Percentiles rank a stretch among this genome's conserved stretches.
phyloP scores from a whole-genome alignment of 2,113 vertebrate species.

The Hyperopisus bebe region DNA sequence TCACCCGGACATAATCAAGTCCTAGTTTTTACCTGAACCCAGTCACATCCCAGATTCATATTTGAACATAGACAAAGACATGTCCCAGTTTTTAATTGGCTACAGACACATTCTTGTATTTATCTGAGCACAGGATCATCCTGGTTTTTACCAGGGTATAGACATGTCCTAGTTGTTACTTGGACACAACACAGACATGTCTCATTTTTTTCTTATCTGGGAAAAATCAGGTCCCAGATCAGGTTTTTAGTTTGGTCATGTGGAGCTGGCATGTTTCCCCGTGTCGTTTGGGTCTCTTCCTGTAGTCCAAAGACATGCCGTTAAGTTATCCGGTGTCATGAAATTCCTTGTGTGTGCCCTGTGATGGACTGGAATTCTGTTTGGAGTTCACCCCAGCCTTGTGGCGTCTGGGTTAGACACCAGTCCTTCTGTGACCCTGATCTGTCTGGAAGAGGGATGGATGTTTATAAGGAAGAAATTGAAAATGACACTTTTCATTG shows the following conservation, averaged over 20 bases:
- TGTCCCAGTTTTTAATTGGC: slow-evolving; percentile 74
- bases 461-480: not conserved
- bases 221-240: not conserved
- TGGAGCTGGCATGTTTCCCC: not conserved
- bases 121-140: slow-evolving; percentile 62
- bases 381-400: not conserved
- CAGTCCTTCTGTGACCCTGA: not conserved
- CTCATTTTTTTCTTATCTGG: not conserved
- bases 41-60: not conserved
- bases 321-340: not conserved
- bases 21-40: not conserved
- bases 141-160: slow-evolving; percentile 68
- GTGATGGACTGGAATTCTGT: not conserved
- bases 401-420: not conserved
- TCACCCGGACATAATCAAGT: not conserved
- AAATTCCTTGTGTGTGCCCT: not conserved
- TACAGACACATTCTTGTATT: slow-evolving; percentile 39
- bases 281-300: not conserved
- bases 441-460: not conserved
- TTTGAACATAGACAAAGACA: slow-evolving; percentile 32
- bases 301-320: not conserved
- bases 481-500: not conserved
- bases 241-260: not conserved
- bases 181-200: not conserved
- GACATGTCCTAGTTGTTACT: slow-evolving; percentile 39